Conservation (phyloP, 1,140 invertebrate species). For the Myzus persicae region DNA sequence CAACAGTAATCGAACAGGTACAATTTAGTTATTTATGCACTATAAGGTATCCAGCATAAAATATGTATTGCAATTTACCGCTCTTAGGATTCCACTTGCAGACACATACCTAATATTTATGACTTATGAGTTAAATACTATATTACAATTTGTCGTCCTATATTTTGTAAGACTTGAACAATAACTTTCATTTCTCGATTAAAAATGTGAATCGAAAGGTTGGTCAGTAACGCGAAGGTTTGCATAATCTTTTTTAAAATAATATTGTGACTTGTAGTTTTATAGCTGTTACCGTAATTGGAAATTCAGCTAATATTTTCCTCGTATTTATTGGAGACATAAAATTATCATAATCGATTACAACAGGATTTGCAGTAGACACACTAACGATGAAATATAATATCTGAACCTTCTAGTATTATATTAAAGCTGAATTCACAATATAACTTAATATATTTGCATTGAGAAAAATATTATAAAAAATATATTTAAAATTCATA, state of each 20-base stretch:
- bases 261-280: neutral
- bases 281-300: conserved; percentile 5
- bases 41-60: neutral
- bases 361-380: conserved; percentile 13
- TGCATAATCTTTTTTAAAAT: neutral
- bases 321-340: neutral
- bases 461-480: neutral
- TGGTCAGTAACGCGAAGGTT: neutral
- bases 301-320: conserved; percentile 11
- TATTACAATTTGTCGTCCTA: neutral
- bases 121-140: neutral
- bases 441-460: neutral
- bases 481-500: neutral
- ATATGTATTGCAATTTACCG: neutral
- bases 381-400: conserved; percentile 34
- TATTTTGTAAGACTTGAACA: neutral
- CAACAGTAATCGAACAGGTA: neutral
- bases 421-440: neutral
- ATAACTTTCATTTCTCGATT: neutral
- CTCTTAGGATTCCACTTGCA: neutral
- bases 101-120: neutral
- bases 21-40: neutral
- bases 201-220: neutral
- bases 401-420: neutral
- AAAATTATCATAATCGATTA: conserved; percentile 31